phyloP scores from a whole-genome alignment of 2,113 vertebrate species.

The Clarias batrachus region DNA sequence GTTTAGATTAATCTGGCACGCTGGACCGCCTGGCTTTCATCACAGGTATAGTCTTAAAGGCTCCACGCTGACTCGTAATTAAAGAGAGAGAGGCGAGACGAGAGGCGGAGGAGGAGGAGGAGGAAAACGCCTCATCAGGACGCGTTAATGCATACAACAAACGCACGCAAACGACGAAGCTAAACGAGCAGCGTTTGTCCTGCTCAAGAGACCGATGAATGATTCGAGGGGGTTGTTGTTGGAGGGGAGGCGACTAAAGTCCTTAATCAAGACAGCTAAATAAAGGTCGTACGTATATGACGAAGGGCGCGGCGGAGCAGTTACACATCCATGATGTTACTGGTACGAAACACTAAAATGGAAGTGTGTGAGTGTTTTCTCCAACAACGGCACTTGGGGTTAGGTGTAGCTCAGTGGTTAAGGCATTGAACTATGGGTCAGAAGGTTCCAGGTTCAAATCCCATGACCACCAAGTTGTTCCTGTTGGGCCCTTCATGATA shows the following conservation, averaged over 20 bases:
- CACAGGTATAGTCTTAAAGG: slow-evolving; percentile 48
- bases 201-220: not conserved
- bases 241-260: not conserved
- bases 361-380: too few relatives aligned
- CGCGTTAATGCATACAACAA: not conserved
- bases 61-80: slow-evolving; percentile 42
- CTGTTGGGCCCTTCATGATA: too few relatives aligned
- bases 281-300: not conserved
- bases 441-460: too few relatives aligned
- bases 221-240: too few relatives aligned
- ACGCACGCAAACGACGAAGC: not conserved
- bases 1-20: slow-evolving; percentile 52
- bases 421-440: too few relatives aligned
- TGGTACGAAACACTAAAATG: not conserved
- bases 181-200: not conserved
- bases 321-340: not conserved
- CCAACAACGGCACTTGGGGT: too few relatives aligned
- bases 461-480: too few relatives aligned
- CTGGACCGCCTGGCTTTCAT: slow-evolving; percentile 50
- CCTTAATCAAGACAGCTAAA: not conserved
- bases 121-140: not conserved
- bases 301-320: not conserved
- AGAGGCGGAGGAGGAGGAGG: slow-evolving; percentile 13
- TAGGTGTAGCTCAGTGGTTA: too few relatives aligned
- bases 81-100: slow-evolving; percentile 23